Evolutionary conservation across 30 jellyfish, hydroid and myxozoan species (phyloP), one percentile per base, ranked within the genome.

Genomic region (Hydractinia symbiolongicarpus): DNA sequence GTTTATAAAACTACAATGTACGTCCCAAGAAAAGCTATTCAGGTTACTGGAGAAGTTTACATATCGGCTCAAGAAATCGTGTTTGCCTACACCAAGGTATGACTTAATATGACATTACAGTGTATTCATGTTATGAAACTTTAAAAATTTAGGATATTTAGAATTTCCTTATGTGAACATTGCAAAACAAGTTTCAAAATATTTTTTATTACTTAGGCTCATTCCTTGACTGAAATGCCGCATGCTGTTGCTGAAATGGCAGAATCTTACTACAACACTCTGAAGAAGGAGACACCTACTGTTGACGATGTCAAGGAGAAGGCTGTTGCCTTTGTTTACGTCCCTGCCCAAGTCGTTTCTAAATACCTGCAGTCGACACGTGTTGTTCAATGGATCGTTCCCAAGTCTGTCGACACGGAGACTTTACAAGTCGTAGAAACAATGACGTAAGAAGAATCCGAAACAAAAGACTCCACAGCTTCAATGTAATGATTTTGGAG

Each of bases 271-370:
- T 93, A 87, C 85, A 71, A 88, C 20, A 62, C 90, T 19, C 62
- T 87, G 79, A 81, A 83, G 76, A 81, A 75, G 16, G 78, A 83
- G 13, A 75, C 83, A 4, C 91, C 92, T 9, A 40, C 62, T 7
- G 61, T 82, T 54, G 66, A 89, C 11, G 95, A 81, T 52, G 40
- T 83, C 72, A 84, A 88, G 51, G 96, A 88, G 71, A 87, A 93
- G 80, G 98, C 98, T 64, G 96, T 93, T 44, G 98, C 95, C 4
- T 93, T 86, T 80, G 98, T 93, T 73, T 86, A 87, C 21, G 98
- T 93, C 53, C 98, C 98, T 11, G 98, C 98, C 4, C 98, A 93
- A 80, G 98, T 93, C 70, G 93, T 93, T 50, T 74, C 98, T 8
- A 95, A 93, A 79, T 93, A 93, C 88, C 73, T 93, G 50, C 79